Base-by-base conservation (phyloP, 2,888 invertebrate genomes). In the Eulithis testata region DNA sequence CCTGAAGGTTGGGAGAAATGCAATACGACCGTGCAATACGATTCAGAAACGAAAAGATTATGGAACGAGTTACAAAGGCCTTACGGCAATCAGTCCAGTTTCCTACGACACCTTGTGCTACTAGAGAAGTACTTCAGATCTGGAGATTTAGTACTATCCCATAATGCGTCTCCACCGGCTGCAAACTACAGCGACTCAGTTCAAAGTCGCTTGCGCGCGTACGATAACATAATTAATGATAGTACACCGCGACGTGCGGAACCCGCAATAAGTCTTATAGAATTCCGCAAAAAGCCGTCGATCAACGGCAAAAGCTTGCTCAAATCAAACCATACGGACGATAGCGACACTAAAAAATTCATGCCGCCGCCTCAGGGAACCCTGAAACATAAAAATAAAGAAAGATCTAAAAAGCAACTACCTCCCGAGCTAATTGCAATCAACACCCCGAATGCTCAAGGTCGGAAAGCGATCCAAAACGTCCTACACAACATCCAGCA, bases 1-100 rank as follows among this genome's bases (percentile, higher is more conserved):
- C 96, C 96, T 0, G 97, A 97, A 77, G 97, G 97, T 0, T 97
- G 97, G 97, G 97, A 97, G 74, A 96, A 96, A 68, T 96, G 97
- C 73, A 95, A 94, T 71, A 95, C 96, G 0, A 95, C 95, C 76
- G 95, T 97, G 60, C 97, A 97, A 77, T 97, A 97, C 72, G 97
- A 97, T 77, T 93, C 94, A 11, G 96, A 97, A n/a, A 97, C 97
- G 0, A 96, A 96, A 65, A 94, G 94, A 6, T 90, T 97, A 3
- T 97, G 97, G 97, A 95, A 96, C 69, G 96, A 97, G 74, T 83
- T 97, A 47, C 97, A 97, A 79, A 95, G 97, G 80, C 97, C 97
- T 0, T 97, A 97, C 75, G 97, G 97, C 3, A 97, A 97, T 83
- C 97, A 97, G 77, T 97, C 97, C 51, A 97, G 97, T 72, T 97